These are phyloP conservation scores for Argopecten irradians DNA, from an alignment of 1,140 invertebrate species.

Conservation along the genomic window DNA sequence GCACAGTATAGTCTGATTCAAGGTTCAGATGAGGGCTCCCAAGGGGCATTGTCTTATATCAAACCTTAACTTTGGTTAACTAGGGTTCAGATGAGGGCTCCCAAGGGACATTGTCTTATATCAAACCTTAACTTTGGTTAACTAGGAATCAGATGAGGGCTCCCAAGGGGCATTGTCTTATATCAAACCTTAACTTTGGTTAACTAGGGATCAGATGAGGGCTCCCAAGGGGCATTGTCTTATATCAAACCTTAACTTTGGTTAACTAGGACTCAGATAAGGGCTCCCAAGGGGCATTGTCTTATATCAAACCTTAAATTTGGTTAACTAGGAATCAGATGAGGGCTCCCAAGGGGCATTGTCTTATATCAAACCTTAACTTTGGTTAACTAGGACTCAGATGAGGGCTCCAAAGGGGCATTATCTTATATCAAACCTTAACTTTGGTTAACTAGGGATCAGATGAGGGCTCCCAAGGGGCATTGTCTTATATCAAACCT, in stretches of 20 bases:
- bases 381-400: neutral
- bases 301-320: neutral
- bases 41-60: neutral
- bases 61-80: neutral
- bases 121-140: neutral
- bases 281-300: neutral
- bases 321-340: neutral
- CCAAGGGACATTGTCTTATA: neutral
- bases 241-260: no score
- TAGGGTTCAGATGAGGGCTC: neutral
- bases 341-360: neutral
- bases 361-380: neutral
- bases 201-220: neutral
- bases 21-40: neutral
- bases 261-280: neutral
- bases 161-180: neutral
- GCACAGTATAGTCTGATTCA: neutral
- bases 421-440: neutral
- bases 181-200: neutral
- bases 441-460: no score
- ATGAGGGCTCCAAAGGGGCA: neutral
- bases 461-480: neutral
- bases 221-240: neutral
- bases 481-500: neutral
- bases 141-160: neutral